Base-by-base conservation (phyloP, 2,888 invertebrate genomes). In the Aphidoletes aphidimyza region DNA sequence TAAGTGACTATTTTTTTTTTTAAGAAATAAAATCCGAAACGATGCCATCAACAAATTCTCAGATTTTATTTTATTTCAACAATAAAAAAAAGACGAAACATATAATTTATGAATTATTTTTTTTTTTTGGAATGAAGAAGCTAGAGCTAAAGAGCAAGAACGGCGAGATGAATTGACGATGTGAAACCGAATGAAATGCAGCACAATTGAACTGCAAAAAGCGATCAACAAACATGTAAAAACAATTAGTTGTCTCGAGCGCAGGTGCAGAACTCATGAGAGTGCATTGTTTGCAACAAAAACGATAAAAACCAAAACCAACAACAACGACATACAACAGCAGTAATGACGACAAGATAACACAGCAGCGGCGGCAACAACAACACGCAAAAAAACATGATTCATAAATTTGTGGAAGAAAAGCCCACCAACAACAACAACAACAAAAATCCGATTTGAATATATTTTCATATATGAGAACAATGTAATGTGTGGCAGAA, bases 371-470 rank as follows among this genome's bases (percentile, higher is more conserved):
- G 26, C 54, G 22, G 2, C 22, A 54, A 26, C 2, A 54, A 54
- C 26, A 26, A 54, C 22, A 54, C 19, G 17, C 78, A 6, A 78
- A 36, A 37, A 81, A 37, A 37, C 22, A 37, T 81, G 22, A 81
- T 19, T 37, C 37, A 37, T 37, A 36, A 22, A 81, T 81, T 37
- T 81, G 78, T 22, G 37, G 6, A 81, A 37, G 11, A 37, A 81
- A 81, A n/a, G n/a, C 81, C n/a, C 34, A 69, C n/a, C n/a, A n/a
- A n/a, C n/a, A n/a, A n/a, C n/a, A n/a, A n/a, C n/a, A n/a, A n/a
- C n/a, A n/a, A n/a, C n/a, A 14, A 69, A 30, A 81, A 81, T 37
- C n/a, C n/a, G 81, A 81, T 81, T 81, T 81, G 37, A 81, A 81
- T 81, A n/a, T n/a, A n/a, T n/a, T n/a, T n/a, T n/a, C n/a, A n/a